Conservation (phyloP, 2,797 vertebrate species). For the Lindbergichthys nudifrons region DNA sequence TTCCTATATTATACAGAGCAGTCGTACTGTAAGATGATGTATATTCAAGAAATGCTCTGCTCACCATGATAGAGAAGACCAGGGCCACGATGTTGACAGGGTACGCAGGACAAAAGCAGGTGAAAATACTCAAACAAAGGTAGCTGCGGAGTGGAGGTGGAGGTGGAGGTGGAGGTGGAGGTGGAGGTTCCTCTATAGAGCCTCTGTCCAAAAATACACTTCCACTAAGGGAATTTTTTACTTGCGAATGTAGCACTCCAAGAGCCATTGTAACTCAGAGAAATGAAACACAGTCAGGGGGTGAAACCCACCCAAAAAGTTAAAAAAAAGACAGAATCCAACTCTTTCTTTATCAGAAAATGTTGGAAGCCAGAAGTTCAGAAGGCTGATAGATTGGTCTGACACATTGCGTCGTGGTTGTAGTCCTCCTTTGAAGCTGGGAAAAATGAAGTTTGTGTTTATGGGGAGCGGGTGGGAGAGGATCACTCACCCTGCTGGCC, state of each 20-base stretch:
- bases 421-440: conserved; percentile 29
- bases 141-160: conserved; percentile 85
- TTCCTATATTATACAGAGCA: background rate
- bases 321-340: conserved; percentile 16
- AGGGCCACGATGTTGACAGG: conserved; percentile 93
- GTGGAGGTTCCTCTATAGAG: conserved; percentile 80
- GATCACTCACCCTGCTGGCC: conserved; percentile 71
- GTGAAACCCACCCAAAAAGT: conserved; percentile 9
- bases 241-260: conserved; percentile 71
- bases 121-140: conserved; percentile 88
- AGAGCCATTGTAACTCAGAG: conserved; percentile 71
- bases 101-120: conserved; percentile 94
- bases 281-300: conserved; percentile 2
- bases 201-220: conserved; percentile 78
- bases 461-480: conserved; percentile 22
- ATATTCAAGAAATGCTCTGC: conserved; percentile 10
- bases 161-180: conserved; percentile 71
- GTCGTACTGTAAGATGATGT: background rate
- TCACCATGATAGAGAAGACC: conserved; percentile 93
- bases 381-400: background rate
- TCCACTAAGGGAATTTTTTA: conserved; percentile 80
- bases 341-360: conserved; percentile 14
- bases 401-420: conserved; percentile 20
- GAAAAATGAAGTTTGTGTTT: conserved; percentile 31
- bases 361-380: conserved; percentile 5